Percentiles rank a stretch among this genome's conserved stretches.
Conservation (phyloP, 2,888 invertebrate species). For the Hermaeophaga mercurialis region DNA sequence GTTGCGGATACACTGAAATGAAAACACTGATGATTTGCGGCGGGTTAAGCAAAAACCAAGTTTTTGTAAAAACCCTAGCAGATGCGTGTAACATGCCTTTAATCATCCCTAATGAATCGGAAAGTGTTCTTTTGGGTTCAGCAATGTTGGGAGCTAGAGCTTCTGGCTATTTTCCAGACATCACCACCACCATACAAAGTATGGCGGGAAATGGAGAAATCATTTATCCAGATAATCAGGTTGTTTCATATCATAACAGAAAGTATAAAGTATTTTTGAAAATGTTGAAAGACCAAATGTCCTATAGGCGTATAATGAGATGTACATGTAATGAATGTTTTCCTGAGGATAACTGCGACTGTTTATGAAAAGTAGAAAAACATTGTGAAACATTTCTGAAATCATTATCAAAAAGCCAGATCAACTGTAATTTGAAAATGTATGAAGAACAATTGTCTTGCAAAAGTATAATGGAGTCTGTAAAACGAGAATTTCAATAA, state of each 20-base stretch:
- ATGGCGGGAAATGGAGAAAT: conserved; percentile 82
- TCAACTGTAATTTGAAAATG: no score
- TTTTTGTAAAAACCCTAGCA: conserved; percentile 87
- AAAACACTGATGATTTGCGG: conserved; percentile 82
- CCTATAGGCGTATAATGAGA: conserved; percentile 72
- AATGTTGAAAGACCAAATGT: conserved; percentile 81
- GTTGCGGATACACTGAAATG: conserved; percentile 69
- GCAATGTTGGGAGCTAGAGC: conserved; percentile 89
- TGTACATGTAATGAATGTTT: neutral
- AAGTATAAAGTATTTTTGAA: conserved; percentile 84
- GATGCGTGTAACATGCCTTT: conserved; percentile 83
- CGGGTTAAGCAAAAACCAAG: conserved; percentile 82
- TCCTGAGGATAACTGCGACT: no score
- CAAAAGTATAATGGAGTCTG: no score
- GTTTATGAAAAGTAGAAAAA: no score
- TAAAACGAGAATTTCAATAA: no score
- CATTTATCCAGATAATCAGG: conserved; percentile 64
- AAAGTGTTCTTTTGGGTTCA: conserved; percentile 88
- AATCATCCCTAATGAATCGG: conserved; percentile 76
- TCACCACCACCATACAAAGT: conserved; percentile 63
- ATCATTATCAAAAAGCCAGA: no score
- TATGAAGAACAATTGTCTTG: no score
- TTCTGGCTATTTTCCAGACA: conserved; percentile 67
- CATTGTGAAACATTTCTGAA: no score
- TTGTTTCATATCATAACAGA: conserved; percentile 74